These are phyloP conservation scores for Branchinecta lindahli DNA, from an alignment of 1,140 invertebrate genomes.

Conservation along the genomic window DNA sequence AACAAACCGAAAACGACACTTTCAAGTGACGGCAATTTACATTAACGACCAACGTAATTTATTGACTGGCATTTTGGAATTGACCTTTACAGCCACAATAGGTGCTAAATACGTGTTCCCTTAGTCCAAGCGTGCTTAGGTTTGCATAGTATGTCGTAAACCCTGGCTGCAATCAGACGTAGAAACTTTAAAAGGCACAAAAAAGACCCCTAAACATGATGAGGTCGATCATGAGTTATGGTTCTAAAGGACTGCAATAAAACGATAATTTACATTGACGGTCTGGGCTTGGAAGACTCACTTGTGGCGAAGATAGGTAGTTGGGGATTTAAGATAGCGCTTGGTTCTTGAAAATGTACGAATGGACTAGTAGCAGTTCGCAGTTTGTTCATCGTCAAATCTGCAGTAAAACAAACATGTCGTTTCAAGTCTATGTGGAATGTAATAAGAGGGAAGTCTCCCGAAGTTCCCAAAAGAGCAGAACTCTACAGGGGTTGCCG, in stretches of 20 bases:
- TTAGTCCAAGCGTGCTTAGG: not conserved
- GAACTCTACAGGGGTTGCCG: too few species aligned
- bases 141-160: not conserved
- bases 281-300: too few species aligned
- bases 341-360: too few species aligned
- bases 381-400: too few species aligned
- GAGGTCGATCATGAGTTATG: constrained; percentile 3
- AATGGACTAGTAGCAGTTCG: too few species aligned
- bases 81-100: constrained; percentile 8
- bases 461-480: too few species aligned
- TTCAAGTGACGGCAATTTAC: constrained; percentile 6
- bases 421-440: too few species aligned
- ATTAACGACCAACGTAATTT: not conserved
- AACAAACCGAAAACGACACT: constrained; percentile 10
- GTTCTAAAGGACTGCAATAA: not conserved
- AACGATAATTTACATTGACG: not conserved
- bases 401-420: too few species aligned
- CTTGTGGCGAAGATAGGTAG: too few species aligned
- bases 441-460: too few species aligned
- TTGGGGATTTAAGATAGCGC: too few species aligned
- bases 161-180: not conserved
- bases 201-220: not conserved
- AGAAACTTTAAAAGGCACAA: not conserved
- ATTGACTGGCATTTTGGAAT: not conserved
- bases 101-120: constrained; percentile 8